phyloP scores from a whole-genome alignment of 2,888 invertebrate species.

The Melinaea marsaeus region DNA sequence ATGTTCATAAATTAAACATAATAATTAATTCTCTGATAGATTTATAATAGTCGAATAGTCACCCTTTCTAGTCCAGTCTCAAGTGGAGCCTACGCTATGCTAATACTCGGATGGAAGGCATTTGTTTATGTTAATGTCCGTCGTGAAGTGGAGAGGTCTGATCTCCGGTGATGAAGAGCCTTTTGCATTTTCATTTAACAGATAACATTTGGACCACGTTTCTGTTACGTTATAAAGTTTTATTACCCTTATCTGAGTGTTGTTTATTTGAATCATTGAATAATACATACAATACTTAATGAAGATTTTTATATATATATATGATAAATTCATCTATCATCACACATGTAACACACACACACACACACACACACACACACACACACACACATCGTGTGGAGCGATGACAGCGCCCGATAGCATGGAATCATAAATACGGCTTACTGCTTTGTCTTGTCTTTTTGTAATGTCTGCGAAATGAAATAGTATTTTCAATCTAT shows the following conservation, averaged over 20 bases:
- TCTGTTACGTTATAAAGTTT: constrained; percentile 28
- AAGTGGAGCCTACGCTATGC: constrained; percentile 41
- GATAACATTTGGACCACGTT: constrained; percentile 36
- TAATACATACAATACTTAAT: neutral
- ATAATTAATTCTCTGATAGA: neutral
- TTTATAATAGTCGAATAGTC: constrained; percentile 19
- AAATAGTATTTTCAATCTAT: constrained; percentile 26
- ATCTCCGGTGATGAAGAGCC: constrained; percentile 40
- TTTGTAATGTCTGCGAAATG: constrained; percentile 37
- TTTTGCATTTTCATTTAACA: constrained; percentile 39
- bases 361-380: constrained; percentile 17
- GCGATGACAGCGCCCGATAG: constrained; percentile 62
- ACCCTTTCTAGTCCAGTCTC: constrained; percentile 13
- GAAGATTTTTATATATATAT: neutral
- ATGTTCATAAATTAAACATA: neutral
- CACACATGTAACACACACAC: constrained; percentile 18
- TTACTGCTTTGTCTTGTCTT: constrained; percentile 42
- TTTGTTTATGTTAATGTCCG: constrained; percentile 42
- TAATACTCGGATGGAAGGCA: constrained; percentile 45
- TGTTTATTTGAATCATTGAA: neutral
- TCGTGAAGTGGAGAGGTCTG: constrained; percentile 46
- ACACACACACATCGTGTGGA: constrained; percentile 9
- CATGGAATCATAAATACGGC: constrained; percentile 68
- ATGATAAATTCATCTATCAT: constrained; percentile 1
- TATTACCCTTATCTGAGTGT: constrained; percentile 22